Percentiles rank a stretch among this genome's conserved stretches.
Conservation (phyloP, 2,888 invertebrate genomes). For the Galerucella nymphaeae region DNA sequence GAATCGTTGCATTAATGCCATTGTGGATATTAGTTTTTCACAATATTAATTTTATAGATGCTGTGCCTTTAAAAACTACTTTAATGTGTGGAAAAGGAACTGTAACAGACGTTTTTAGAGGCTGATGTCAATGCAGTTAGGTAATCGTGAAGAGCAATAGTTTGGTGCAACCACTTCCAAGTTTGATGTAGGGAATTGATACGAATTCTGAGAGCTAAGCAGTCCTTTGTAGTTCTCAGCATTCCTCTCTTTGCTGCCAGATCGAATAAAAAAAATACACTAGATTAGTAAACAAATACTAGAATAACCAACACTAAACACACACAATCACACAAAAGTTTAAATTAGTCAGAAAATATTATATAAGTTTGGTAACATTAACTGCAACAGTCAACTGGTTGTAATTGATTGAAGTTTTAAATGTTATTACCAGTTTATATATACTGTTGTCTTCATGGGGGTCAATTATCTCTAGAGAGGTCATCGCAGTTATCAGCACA, state of each 20-base stretch:
- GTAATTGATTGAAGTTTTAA: conserved; percentile 28
- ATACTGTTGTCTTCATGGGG: conserved; percentile 50
- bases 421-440: conserved; percentile 56
- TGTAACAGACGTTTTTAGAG: conserved; percentile 71
- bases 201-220: conserved; percentile 90
- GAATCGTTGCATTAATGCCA: conserved; percentile 58
- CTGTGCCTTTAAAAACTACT: conserved; percentile 49
- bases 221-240: conserved; percentile 79
- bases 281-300: conserved; percentile 32
- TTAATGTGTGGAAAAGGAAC: conserved; percentile 48
- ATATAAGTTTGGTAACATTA: conserved; percentile 12
- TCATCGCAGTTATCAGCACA: conserved; percentile 55
- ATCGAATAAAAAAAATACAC: conserved; percentile 44
- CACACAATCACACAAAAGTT: conserved; percentile 23
- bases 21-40: conserved; percentile 45
- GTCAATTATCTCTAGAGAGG: conserved; percentile 57
- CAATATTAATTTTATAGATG: conserved; percentile 47
- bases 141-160: conserved; percentile 88
- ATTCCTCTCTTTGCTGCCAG: conserved; percentile 63
- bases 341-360: conserved; percentile 30
- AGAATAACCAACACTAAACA: conserved; percentile 19
- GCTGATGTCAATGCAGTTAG: conserved; percentile 83
- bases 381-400: conserved; percentile 16
- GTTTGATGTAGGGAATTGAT: conserved; percentile 90
- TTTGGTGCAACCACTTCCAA: conserved; percentile 95